Evolutionary conservation across 2,888 invertebrate genomes (phyloP).

Genomic region (Hecatera dysodea): DNA sequence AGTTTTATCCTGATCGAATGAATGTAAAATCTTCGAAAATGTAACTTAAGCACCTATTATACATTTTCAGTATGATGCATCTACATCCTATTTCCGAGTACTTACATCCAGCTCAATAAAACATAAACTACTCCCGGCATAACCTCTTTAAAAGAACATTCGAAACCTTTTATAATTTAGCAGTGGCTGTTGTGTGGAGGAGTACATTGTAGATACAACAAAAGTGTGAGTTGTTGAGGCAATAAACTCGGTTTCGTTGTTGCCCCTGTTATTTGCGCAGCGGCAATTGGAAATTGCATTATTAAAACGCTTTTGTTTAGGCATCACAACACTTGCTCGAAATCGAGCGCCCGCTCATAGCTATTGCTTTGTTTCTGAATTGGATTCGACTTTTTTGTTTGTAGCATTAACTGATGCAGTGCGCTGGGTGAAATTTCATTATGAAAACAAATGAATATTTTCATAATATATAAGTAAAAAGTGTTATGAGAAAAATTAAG

Average conservation of each 20-base stretch:
- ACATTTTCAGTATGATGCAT: neutral
- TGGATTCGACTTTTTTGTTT: constrained; percentile 45
- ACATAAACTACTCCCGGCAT: constrained; percentile 1
- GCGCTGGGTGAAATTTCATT: neutral
- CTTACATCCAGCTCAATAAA: neutral
- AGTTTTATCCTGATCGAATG: neutral
- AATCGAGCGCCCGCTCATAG: constrained; percentile 58
- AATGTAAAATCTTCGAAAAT: neutral
- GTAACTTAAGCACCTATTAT: neutral
- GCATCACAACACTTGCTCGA: constrained; percentile 84
- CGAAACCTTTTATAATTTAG: constrained; percentile 48
- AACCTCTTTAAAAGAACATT: constrained; percentile 37
- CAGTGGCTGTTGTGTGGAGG: constrained; percentile 36
- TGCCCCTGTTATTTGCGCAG: constrained; percentile 88
- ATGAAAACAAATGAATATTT: neutral
- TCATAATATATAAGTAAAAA: too few relatives aligned
- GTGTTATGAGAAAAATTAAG: neutral
- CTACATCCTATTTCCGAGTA: too few relatives aligned
- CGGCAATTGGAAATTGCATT: constrained; percentile 91
- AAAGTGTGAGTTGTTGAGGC: constrained; percentile 75
- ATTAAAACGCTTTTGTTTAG: constrained; percentile 90
- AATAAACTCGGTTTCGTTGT: constrained; percentile 76
- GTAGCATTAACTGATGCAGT: constrained; percentile 27
- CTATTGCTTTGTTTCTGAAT: constrained; percentile 57
- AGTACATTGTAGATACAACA: constrained; percentile 67